Evolutionary conservation across 2,797 vertebrate genomes (phyloP).

Genomic region (Molossus alvarezi): DNA sequence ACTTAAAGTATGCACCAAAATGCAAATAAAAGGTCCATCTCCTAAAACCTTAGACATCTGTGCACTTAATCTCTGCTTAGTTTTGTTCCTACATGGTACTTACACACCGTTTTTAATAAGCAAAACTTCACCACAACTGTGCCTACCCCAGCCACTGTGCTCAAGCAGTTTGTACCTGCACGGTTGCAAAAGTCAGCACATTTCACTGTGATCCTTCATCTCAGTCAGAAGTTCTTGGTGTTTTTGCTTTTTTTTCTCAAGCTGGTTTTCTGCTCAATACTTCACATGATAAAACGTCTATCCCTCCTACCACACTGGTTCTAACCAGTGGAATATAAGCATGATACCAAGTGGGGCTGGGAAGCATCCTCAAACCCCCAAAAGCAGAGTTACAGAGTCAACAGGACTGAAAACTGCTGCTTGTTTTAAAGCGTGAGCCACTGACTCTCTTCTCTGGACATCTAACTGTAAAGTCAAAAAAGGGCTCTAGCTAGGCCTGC

Average conservation of each 20-base stretch:
- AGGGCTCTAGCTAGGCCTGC: background rate
- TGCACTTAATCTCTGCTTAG: background rate
- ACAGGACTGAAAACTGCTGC: background rate
- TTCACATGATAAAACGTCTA: background rate
- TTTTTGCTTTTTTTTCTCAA: background rate
- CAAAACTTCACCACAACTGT: background rate
- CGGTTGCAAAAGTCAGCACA: background rate
- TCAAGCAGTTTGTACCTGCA: background rate
- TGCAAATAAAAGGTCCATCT: background rate
- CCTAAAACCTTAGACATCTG: background rate
- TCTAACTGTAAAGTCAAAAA: background rate
- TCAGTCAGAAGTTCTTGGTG: background rate
- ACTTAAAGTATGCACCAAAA: constrained; percentile 4
- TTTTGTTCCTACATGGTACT: background rate
- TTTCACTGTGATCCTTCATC: background rate
- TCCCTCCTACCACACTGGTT: background rate
- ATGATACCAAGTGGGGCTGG: background rate
- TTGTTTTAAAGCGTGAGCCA: background rate
- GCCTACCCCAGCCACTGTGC: background rate
- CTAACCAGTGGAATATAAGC: background rate
- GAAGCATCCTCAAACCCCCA: background rate
- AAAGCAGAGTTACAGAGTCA: background rate
- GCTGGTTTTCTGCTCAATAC: background rate
- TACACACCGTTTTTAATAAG: background rate
- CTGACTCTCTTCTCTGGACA: background rate